Evolutionary conservation across 2,888 invertebrate genomes (phyloP).

Genomic region (Hypolimnas misippus): DNA sequence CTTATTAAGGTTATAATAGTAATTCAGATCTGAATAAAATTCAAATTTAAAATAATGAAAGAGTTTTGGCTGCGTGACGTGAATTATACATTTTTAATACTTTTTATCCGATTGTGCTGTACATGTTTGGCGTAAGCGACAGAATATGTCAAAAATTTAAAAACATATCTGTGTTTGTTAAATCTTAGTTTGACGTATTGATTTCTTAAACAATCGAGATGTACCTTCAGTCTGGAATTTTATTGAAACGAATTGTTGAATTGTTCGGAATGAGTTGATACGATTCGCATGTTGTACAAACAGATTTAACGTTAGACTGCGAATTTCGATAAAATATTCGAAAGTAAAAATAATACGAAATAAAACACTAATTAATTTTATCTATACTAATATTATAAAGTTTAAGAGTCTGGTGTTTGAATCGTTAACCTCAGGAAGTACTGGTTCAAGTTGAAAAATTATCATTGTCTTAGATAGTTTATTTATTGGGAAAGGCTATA

Average conservation of each 20-base stretch:
- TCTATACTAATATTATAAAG: too few species aligned
- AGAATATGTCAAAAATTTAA: constrained; percentile 3
- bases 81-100: neutral
- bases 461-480: too few species aligned
- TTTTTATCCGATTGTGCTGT: neutral
- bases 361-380: too few species aligned
- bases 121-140: neutral
- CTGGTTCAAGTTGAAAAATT: too few species aligned
- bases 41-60: constrained; percentile 16
- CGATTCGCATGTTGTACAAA: constrained; percentile 1
- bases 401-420: too few species aligned
- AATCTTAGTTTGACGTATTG: constrained; percentile 30
- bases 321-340: neutral
- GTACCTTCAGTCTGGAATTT: constrained; percentile 29
- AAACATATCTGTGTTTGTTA: constrained; percentile 32
- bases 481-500: too few species aligned
- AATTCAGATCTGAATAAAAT: constrained; percentile 20
- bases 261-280: constrained; percentile 21
- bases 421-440: too few species aligned
- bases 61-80: constrained; percentile 1
- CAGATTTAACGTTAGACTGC: neutral
- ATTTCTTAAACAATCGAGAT: constrained; percentile 33
- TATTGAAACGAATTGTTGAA: constrained; percentile 31
- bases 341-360: too few species aligned
- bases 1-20: constrained; percentile 25